A percentile compares a stretch with the other conserved stretches of the same genome.
Evolutionary conservation across 2,797 vertebrate species (phyloP).

Genomic region (Euthynnus affinis): DNA sequence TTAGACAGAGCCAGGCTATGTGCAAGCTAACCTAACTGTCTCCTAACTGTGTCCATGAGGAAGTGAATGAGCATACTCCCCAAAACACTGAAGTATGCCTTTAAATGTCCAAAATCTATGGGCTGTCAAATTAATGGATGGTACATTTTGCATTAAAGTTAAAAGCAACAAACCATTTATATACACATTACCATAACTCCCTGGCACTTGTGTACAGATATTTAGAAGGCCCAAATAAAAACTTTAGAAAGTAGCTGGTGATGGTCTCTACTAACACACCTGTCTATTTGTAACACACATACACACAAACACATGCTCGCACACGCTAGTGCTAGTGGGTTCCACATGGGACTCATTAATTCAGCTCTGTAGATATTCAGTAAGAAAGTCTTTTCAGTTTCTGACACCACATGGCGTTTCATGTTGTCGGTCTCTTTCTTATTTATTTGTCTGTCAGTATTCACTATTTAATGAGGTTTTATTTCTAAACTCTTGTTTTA

Average conservation of each 20-base stretch:
- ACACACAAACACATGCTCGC: neutral
- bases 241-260: neutral
- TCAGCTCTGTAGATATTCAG: conserved; percentile 23
- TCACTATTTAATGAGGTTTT: conserved; percentile 49
- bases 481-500: conserved; percentile 23
- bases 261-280: conserved; percentile 16
- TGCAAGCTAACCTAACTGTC: neutral
- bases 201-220: neutral
- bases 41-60: neutral
- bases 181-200: neutral
- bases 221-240: neutral
- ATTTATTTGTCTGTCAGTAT: conserved; percentile 29
- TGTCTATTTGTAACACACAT: conserved; percentile 17
- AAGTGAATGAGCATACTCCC: neutral
- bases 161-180: neutral
- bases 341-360: conserved; percentile 67
- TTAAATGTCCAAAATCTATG: neutral
- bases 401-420: conserved; percentile 20
- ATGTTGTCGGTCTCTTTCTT: conserved; percentile 13
- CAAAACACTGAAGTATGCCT: neutral
- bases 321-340: neutral
- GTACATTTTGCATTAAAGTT: neutral
- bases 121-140: neutral
- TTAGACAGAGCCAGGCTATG: too few species aligned
- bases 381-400: neutral